Evolutionary conservation across 1,140 invertebrate genomes (phyloP).

Genomic region (Nomia melanderi): DNA sequence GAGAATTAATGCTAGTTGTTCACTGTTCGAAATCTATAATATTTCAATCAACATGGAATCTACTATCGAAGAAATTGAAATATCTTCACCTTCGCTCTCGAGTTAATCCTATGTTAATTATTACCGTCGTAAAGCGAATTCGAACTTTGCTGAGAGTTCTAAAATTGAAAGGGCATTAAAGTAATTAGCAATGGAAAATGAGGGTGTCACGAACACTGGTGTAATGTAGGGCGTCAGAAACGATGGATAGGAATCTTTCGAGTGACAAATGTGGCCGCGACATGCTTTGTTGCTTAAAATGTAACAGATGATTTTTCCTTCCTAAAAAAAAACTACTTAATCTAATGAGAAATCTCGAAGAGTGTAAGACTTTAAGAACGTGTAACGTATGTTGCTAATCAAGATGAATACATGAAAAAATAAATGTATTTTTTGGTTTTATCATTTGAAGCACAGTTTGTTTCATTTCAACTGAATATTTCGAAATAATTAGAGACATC

Average conservation of each 20-base stretch:
- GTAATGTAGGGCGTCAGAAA: background rate
- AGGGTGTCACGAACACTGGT: background rate
- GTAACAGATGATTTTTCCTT: slow-evolving; percentile 8
- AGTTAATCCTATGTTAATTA: background rate
- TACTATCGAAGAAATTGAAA: too few relatives aligned
- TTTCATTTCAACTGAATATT: too few relatives aligned
- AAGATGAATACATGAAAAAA: background rate
- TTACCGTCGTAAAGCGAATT: background rate
- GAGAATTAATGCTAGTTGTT: too few relatives aligned
- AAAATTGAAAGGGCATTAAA: slow-evolving; percentile 6
- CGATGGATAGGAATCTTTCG: slow-evolving; percentile 9
- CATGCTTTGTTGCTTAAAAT: slow-evolving; percentile 10
- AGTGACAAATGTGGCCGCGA: background rate
- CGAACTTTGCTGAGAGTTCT: background rate
- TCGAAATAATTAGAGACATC: too few relatives aligned
- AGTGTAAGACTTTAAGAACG: background rate
- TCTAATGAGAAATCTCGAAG: background rate
- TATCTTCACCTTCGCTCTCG: too few relatives aligned
- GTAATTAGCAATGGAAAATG: slow-evolving; percentile 13
- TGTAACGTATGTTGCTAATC: background rate
- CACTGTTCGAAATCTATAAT: too few relatives aligned
- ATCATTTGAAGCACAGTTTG: too few relatives aligned
- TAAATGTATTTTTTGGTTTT: background rate
- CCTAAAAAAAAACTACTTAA: background rate
- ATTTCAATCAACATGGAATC: too few relatives aligned